These are phyloP conservation scores for Oreochromis grahami DNA, from an alignment of 2,797 vertebrate species.

Conservation along the genomic window DNA sequence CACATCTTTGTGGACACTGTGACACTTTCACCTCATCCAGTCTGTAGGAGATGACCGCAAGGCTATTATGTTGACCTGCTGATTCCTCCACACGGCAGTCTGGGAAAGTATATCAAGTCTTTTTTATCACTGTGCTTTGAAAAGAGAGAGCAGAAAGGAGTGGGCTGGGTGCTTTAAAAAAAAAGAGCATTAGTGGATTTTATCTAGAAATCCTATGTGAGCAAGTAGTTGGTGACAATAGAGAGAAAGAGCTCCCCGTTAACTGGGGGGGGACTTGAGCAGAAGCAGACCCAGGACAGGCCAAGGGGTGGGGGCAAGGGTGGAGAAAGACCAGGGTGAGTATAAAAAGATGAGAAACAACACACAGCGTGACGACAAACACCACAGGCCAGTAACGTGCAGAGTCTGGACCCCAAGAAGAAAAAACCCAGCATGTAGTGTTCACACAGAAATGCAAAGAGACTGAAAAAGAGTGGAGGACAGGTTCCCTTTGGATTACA, in stretches of 20 bases:
- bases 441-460: not conserved
- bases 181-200: not conserved
- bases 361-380: not conserved
- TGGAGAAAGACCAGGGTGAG: rapidly evolving
- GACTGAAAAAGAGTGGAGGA: not conserved
- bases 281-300: not conserved
- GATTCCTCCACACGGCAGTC: not conserved
- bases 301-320: not conserved
- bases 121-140: not conserved
- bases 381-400: not conserved
- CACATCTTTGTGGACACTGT: conserved; percentile 1
- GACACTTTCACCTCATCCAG: not conserved
- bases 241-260: not conserved
- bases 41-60: not conserved
- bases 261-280: not conserved
- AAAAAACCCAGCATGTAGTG: not conserved
- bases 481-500: not conserved
- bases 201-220: not conserved
- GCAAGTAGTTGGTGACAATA: not conserved
- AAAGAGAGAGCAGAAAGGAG: not conserved
- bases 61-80: not conserved
- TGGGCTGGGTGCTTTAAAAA: not conserved
- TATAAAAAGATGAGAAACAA: not conserved
- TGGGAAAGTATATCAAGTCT: not conserved
- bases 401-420: not conserved